Evolutionary conservation across 2,888 invertebrate genomes (phyloP).

Genomic region (Leptothorax acervorum): DNA sequence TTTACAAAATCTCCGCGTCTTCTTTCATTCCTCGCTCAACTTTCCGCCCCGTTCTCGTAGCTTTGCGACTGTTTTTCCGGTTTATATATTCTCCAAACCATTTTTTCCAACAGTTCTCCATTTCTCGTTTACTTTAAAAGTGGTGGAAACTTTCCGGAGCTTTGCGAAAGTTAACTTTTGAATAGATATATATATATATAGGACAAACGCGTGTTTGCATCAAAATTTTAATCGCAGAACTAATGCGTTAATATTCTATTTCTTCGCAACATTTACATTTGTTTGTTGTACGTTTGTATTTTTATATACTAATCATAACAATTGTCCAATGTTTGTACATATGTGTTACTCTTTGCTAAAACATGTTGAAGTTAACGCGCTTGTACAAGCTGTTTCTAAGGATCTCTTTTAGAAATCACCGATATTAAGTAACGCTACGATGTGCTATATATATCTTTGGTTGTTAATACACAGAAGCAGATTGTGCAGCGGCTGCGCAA

Average conservation of each 20-base stretch:
- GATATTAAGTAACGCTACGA: not conserved
- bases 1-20: slow-evolving; percentile 74
- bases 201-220: not conserved
- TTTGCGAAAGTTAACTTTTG: slow-evolving; percentile 17
- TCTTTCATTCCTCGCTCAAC: slow-evolving; percentile 49
- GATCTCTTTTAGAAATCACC: slow-evolving; percentile 29
- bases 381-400: not conserved
- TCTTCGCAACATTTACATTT: not conserved
- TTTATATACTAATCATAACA: not conserved
- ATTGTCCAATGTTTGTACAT: not conserved
- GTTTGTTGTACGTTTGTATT: not conserved
- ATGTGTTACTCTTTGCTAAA: not conserved
- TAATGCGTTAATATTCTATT: not conserved
- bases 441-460: slow-evolving; percentile 24
- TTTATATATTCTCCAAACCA: slow-evolving; percentile 4
- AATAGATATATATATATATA: slow-evolving; percentile 8
- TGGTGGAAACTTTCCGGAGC: slow-evolving; percentile 4
- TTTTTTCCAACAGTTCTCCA: slow-evolving; percentile 30
- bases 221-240: not conserved
- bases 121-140: slow-evolving; percentile 38
- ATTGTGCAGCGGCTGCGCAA: slow-evolving; percentile 87
- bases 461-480: slow-evolving; percentile 86
- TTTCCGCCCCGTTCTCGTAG: slow-evolving; percentile 18
- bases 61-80: not conserved
- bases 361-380: not conserved